Percentiles rank a stretch among this genome's conserved stretches.
These are phyloP conservation scores for Metaphire vulgaris DNA, from an alignment of 1,140 invertebrate species.

Conservation along the genomic window DNA sequence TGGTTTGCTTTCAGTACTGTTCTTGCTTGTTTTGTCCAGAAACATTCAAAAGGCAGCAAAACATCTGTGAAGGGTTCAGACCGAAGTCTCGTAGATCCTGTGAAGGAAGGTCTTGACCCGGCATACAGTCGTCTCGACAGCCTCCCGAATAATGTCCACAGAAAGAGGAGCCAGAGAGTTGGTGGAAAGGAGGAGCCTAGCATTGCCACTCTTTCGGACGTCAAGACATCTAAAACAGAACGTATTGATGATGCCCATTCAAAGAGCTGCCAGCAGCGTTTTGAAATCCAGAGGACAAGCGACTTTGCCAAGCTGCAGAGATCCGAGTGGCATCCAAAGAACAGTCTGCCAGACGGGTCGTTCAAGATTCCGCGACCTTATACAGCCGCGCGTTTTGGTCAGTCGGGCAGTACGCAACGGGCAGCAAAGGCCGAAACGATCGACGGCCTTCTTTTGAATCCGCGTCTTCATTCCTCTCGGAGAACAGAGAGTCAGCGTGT, in stretches of 20 bases:
- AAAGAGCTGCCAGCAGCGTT: neutral
- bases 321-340: neutral
- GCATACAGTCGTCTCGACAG: too few relatives aligned
- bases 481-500: neutral
- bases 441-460: neutral
- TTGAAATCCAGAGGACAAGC: neutral
- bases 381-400: neutral
- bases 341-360: neutral
- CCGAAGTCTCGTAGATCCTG: too few relatives aligned
- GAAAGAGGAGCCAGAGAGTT: neutral
- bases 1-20: too few relatives aligned
- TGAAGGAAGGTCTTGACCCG: too few relatives aligned
- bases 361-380: neutral
- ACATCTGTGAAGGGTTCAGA: too few relatives aligned
- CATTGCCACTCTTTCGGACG: neutral
- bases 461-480: neutral
- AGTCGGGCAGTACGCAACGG: neutral
- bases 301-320: neutral
- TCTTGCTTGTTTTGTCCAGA: too few relatives aligned
- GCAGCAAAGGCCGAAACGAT: neutral
- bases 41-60: too few relatives aligned
- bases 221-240: neutral
- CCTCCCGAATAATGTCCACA: too few relatives aligned
- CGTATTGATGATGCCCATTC: neutral
- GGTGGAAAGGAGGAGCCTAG: neutral